Evolutionary conservation across 2,888 invertebrate genomes (phyloP).

Genomic region (Elgonia sp.): DNA sequence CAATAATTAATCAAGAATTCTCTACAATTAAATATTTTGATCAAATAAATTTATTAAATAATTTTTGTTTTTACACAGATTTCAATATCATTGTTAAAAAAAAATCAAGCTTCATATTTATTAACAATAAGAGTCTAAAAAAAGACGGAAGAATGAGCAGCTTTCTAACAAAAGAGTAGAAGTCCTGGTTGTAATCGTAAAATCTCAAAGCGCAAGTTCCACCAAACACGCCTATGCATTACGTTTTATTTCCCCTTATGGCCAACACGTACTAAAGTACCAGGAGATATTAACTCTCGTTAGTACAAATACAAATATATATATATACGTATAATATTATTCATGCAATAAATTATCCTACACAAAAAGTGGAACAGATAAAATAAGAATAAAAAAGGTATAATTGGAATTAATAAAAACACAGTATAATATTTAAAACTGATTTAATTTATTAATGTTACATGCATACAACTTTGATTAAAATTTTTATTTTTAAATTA

Average conservation of each 20-base stretch:
- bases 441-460: too few species aligned
- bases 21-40: too few species aligned
- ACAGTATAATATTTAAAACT: too few species aligned
- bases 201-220: conserved; percentile 37
- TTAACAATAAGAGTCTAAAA: not conserved
- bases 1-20: too few species aligned
- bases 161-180: conserved; percentile 43
- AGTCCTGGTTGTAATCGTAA: conserved; percentile 35
- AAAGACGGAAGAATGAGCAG: conserved; percentile 4
- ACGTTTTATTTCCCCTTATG: conserved; percentile 44
- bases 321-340: too few species aligned
- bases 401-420: too few species aligned
- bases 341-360: not conserved
- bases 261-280: conserved; percentile 40
- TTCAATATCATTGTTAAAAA: too few species aligned
- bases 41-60: too few species aligned
- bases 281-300: conserved; percentile 39
- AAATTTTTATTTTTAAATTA: too few species aligned
- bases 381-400: not conserved
- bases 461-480: too few species aligned
- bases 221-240: conserved; percentile 46
- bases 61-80: too few species aligned
- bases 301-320: conserved; percentile 34
- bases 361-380: not conserved
- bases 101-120: too few species aligned